Evolutionary conservation across 1,140 invertebrate species (phyloP).

Genomic region (honey bee (Apis mellifera)): Amel_HAv3.1 CM009937.2:7836001-7836500

Average conservation of each 20-base stretch:
- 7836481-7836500: conserved; percentile 11
- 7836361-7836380: not conserved
- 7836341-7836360: not conserved
- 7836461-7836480: not conserved
- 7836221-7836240: conserved; percentile 51
- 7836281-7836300: not conserved
- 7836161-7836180: conserved; percentile 47
- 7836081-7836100: conserved; percentile 48
- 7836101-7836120: conserved; percentile 51
- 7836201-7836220: conserved; percentile 55
- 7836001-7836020: conserved; percentile 2
- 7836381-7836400: not conserved
- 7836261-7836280: not conserved
- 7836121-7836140: conserved; percentile 49
- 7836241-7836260: not conserved
- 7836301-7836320: not conserved
- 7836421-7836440: conserved; percentile 13
- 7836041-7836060: not conserved
- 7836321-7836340: not conserved
- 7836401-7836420: not conserved
- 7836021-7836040: conserved; percentile 18
- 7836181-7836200: conserved; percentile 31
- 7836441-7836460: not conserved
- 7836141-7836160: conserved; percentile 43
- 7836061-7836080: conserved; percentile 31